Percentiles rank a stretch among this genome's conserved stretches.
Conservation (phyloP, 2,113 vertebrate genomes). For the Cyphomyrus plagiostoma region DNA sequence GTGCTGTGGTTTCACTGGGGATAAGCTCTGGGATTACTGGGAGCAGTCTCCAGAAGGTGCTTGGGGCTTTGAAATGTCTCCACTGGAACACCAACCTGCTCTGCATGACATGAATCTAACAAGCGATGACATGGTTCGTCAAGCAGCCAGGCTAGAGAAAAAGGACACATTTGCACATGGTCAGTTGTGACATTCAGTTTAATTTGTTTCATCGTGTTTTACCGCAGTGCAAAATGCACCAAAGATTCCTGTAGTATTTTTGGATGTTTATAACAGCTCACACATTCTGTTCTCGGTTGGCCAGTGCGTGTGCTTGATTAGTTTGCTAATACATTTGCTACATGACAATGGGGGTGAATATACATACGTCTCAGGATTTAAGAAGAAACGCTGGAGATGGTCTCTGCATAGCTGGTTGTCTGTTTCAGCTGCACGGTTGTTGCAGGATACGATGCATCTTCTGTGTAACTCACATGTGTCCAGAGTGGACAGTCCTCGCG, state of each 20-base stretch:
- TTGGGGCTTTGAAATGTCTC: neutral
- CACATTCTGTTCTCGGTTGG: neutral
- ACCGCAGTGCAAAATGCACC: neutral
- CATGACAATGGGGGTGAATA: neutral
- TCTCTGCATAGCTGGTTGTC: neutral
- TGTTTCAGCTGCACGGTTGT: neutral
- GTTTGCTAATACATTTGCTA: neutral
- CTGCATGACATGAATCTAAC: neutral
- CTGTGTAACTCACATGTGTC: neutral
- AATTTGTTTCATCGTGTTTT: neutral
- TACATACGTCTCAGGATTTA: neutral
- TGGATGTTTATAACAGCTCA: neutral
- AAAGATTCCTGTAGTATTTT: neutral
- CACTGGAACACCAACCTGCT: neutral
- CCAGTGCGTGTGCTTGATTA: neutral
- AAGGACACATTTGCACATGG: neutral
- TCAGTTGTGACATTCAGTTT: neutral
- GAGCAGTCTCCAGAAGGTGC: neutral
- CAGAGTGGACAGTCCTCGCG: neutral
- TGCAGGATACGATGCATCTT: neutral
- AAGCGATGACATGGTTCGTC: neutral
- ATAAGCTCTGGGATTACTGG: neutral
- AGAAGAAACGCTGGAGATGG: neutral
- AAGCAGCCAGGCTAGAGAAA: neutral
- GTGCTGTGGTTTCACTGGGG: neutral